Evolutionary conservation across 2,797 vertebrate species (phyloP), one percentile per base, ranked within the genome.

Genomic region (Valencia hispanica): DNA sequence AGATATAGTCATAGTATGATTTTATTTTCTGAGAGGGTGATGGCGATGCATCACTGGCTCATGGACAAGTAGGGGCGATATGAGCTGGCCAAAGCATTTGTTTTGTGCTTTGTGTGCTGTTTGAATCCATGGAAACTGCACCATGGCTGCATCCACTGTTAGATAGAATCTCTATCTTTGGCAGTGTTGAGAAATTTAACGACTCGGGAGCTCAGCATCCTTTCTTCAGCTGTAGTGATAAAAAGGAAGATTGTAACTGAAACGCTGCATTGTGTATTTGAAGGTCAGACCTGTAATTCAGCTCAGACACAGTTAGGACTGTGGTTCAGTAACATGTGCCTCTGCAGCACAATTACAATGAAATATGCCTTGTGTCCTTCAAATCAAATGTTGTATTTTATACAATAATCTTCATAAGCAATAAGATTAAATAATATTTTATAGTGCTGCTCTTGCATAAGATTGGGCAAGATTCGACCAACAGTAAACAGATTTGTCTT

Each of bases 101-200:
- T 94, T 92, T 94, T 95, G 91, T 92, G 86, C 79, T 91, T 47
- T 81, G 82, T 91, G 91, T 82, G 87, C 86, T 91, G 92, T 94
- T 95, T 94, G 95, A 95, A 92, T 89, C 95, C 93, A 95, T 94
- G 91, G 94, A 70, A 92, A 95, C 93, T 79, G 82, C 76, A 79
- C 79, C 55, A 70, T 48, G 81, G 74, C 81, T 15, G 27, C 81
- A 82, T 91, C 83, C 81, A 69, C 81, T 77, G 84, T 74, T 39
- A 86, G 89, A 91, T 89, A 90, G 79, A 84, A 79, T 66, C 55
- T 15, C 74, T 78, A 83, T 82, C 84, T 83, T 87, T 85, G 86
- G 75, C 82, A 87, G 84, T 79, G 83, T 65, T 51, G 55, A 86
- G 79, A 81, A 82, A 82, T 55, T 77, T 82, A 79, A 80, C 80